These are phyloP conservation scores for Drosophila eugracilis DNA, from an alignment of 1,140 invertebrate genomes.

Conservation along the genomic window DNA sequence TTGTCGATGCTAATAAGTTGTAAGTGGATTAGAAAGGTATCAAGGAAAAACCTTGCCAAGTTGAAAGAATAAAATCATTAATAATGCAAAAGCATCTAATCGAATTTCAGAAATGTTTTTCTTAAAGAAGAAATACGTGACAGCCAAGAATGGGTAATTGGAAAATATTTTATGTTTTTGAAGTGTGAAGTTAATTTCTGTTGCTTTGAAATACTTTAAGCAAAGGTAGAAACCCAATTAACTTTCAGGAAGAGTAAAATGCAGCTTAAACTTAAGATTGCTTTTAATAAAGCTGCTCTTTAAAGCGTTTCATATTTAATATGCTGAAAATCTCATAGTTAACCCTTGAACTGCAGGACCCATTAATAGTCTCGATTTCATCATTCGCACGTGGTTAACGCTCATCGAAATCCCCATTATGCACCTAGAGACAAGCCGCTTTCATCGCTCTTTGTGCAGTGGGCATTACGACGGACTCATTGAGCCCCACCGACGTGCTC, in stretches of 20 bases:
- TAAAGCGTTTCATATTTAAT: neutral
- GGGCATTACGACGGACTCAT: slow-evolving; percentile 45
- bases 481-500: slow-evolving; percentile 57
- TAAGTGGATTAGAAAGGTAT: slow-evolving; percentile 48
- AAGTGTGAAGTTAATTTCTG: no score
- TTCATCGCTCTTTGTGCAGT: slow-evolving; percentile 22
- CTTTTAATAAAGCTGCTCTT: neutral
- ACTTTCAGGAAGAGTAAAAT: no score
- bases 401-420: slow-evolving; percentile 13
- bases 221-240: no score
- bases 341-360: slow-evolving; percentile 1
- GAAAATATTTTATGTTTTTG: neutral
- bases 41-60: slow-evolving; percentile 4
- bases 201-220: no score
- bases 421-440: slow-evolving; percentile 24
- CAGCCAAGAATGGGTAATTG: no score
- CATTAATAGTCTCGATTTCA: slow-evolving; percentile 31
- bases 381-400: slow-evolving; percentile 16
- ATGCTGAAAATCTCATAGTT: neutral
- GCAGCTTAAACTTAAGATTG: no score
- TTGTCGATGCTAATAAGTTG: slow-evolving; percentile 28
- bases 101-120: neutral
- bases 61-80: slow-evolving; percentile 1
- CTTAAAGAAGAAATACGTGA: neutral
- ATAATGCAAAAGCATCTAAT: slow-evolving; percentile 1